Evolutionary conservation across 2,888 invertebrate genomes (phyloP), one percentile per base, ranked within the genome.

Genomic region (Sialis lutaria): DNA sequence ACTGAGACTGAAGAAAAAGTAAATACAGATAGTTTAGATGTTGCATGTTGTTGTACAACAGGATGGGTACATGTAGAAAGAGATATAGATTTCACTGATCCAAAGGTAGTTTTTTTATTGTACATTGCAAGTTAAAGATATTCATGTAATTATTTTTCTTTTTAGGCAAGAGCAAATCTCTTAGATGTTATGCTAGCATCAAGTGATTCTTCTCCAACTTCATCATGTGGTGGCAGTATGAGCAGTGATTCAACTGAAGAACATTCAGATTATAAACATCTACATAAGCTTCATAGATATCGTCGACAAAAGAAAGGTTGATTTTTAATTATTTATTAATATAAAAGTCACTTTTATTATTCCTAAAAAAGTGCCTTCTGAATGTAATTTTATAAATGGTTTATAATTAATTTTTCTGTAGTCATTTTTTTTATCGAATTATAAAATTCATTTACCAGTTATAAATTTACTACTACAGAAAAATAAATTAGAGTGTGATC

Each of bases 41-140:
- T 69, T 49, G 79, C 78, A 33, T 71, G 79, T 52, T 76, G 79
- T 67, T 76, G 75, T 49, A 77, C 79, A 30, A 83, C 84, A 1
- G 83, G 83, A 37, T 85, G 84, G 84, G 77, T 84, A 50, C 83
- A 83, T 58, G 80, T 85, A 37, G 82, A 84, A 58, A 74, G 76
- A 51, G 80, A 82, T 57, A 79, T 82, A 51, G 83, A 83, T 65
- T 75, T 84, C 57, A 80, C 77, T 54, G 83, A 84, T 64, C 83
- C 83, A 8, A 83, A 82, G 75, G 84, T 83, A 64, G 54, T 47
- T 42, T 40, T 6, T 22, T 22, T 49, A 43, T 44, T 35, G 35
- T 35, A 9, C n/a, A n/a, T 35, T 35, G 8, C n/a, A 9, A 30
- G 47, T 55, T 46, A 22, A 32, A 22, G 4, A 42, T 22, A 42